These are phyloP conservation scores for Thaleichthys pacificus DNA, from an alignment of 2,797 vertebrate genomes.

Conservation along the genomic window DNA sequence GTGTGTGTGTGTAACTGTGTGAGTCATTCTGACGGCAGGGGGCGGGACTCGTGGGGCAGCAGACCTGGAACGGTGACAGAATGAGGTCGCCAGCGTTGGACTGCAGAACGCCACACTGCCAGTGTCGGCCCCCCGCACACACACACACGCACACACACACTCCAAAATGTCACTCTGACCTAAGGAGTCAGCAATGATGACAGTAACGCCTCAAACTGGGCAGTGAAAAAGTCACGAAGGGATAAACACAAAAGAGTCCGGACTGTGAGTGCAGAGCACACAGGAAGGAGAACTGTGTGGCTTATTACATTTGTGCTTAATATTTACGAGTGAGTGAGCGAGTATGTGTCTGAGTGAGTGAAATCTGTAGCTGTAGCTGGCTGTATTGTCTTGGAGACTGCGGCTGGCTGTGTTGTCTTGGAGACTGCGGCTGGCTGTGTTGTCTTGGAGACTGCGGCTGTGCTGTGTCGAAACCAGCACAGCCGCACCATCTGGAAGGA, in stretches of 20 bases:
- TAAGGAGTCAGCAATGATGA: constrained; percentile 59
- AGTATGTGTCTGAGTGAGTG: no score
- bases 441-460: background rate
- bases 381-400: constrained; percentile 4
- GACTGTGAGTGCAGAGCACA: background rate
- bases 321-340: no score
- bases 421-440: background rate
- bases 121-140: constrained; percentile 46
- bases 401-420: constrained; percentile 7
- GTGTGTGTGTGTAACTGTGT: constrained; percentile 25
- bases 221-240: constrained; percentile 53
- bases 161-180: constrained; percentile 36
- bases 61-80: constrained; percentile 75
- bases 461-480: constrained; percentile 22
- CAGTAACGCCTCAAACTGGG: constrained; percentile 50
- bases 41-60: constrained; percentile 56
- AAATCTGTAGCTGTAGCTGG: background rate
- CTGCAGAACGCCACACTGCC: constrained; percentile 69
- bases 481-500: constrained; percentile 39
- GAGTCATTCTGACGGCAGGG: constrained; percentile 60
- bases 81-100: constrained; percentile 68
- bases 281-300: no score
- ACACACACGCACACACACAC: constrained; percentile 9
- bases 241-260: constrained; percentile 32
- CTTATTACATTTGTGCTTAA: no score